Conservation (phyloP, 2,113 vertebrate species). For the Eulacestoma nigropectus region DNA sequence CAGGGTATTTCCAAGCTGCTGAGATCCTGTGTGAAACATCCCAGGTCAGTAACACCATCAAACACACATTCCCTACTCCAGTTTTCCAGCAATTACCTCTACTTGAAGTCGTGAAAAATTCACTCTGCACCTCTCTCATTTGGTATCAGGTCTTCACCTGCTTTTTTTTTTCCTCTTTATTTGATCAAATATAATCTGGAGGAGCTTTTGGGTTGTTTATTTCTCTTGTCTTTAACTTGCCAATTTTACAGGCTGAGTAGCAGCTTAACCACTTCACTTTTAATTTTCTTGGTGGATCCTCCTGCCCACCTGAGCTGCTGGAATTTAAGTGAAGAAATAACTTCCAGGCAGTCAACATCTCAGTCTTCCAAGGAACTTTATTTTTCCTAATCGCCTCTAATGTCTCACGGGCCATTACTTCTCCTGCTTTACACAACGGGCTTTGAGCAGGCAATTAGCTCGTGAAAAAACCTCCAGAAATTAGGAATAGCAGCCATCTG, state of each 20-base stretch:
- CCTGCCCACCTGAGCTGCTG: background rate
- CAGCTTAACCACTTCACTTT: background rate
- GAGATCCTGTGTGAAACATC: background rate
- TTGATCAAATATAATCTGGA: background rate
- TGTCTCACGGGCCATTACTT: background rate
- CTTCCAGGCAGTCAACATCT: background rate
- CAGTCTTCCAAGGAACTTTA: background rate
- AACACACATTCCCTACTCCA: background rate
- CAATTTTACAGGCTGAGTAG: background rate
- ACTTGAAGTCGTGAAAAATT: background rate
- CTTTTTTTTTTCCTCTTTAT: background rate
- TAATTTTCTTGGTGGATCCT: background rate
- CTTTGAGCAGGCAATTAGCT: background rate
- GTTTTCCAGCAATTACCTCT: background rate
- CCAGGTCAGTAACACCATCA: background rate
- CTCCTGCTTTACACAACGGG: background rate
- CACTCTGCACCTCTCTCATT: background rate
- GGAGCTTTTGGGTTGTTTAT: background rate
- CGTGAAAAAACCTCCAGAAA: background rate
- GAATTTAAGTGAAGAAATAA: background rate
- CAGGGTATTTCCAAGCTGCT: background rate
- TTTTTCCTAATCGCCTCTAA: background rate
- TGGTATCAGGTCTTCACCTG: background rate
- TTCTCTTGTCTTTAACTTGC: background rate
- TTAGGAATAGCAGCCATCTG: background rate